Evolutionary conservation across 2,888 invertebrate genomes (phyloP), one percentile per base, ranked within the genome.

Genomic region (Dorcus hopei): DNA sequence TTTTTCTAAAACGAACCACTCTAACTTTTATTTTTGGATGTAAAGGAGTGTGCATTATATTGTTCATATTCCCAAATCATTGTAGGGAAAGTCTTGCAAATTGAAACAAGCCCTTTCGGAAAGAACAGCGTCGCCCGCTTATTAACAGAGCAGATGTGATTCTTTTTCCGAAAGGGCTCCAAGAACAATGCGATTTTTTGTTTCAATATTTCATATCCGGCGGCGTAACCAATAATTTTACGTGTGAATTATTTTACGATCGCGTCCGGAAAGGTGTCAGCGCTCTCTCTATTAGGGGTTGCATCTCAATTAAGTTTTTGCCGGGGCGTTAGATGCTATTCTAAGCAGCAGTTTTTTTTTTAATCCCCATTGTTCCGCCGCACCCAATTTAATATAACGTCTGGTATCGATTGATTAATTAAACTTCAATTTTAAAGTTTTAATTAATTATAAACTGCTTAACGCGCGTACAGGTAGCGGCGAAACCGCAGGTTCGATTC

Each of bases 201-300:
- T 45, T 45, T 45, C 45, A 19, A 45, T 45, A 45, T 45, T 45
- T 45, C 45, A 45, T 45, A 45, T 45, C 45, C 45, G 45, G 45
- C 23, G 23, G 19, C 45, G 45, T 45, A 45, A 45, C 45, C 45
- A 45, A 45, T 45, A 45, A 45, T 45, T 45, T 45, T 45, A 45
- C 45, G 45, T 45, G 45, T 45, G 45, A 45, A 45, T 45, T 45
- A 45, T 45, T 45, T 45, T 43, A 43, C 43, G 43, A 43, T 43
- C 16, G 43, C 45, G 19, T 45, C 9, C 45, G 45, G 45, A 45
- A 23, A 45, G 45, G 45, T 45, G 45, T 45, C 23, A 45, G 19
- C 45, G 9, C 45, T 45, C 23, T 45, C 45, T 45, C 23, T 45
- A 45, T 45, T 45, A 45, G 45, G 45, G 45, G 45, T 45, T 45